phyloP scores from a whole-genome alignment of 2,888 invertebrate genomes.

The Melanostoma mellinum region DNA sequence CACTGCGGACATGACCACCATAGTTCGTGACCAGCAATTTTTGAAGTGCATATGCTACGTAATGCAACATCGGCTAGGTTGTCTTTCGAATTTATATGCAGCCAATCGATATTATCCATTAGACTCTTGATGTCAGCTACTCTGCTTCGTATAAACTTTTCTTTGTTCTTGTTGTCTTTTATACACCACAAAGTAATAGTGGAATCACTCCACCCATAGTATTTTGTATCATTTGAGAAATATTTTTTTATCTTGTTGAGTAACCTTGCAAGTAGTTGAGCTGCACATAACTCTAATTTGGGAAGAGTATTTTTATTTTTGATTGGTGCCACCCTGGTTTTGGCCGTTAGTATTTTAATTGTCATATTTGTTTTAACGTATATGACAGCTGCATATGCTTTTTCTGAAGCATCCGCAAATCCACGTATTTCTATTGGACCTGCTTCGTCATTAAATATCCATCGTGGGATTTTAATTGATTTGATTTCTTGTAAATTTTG shows the following conservation, averaged over 20 bases:
- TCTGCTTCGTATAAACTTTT: constrained; percentile 19
- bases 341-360: constrained; percentile 7
- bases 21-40: no score
- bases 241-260: no score
- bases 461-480: constrained; percentile 10
- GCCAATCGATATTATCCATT: constrained; percentile 13
- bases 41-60: background rate
- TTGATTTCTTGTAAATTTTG: constrained; percentile 14
- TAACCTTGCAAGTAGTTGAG: constrained; percentile 5
- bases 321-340: background rate
- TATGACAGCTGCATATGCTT: constrained; percentile 16
- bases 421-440: no score
- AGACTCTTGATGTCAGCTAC: constrained; percentile 6
- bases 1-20: no score
- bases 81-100: constrained; percentile 10
- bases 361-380: constrained; percentile 14
- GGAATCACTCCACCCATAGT: no score
- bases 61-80: constrained; percentile 2
- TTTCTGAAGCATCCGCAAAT: constrained; percentile 14
- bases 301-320: background rate
- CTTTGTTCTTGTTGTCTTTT: constrained; percentile 7
- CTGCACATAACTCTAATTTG: constrained; percentile 20
- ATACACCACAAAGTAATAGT: constrained; percentile 15
- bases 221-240: no score
- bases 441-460: constrained; percentile 15